Percentiles rank a stretch among this genome's conserved stretches.
Evolutionary conservation across 2,113 vertebrate genomes (phyloP).

Genomic region (Setophaga petechia): DNA sequence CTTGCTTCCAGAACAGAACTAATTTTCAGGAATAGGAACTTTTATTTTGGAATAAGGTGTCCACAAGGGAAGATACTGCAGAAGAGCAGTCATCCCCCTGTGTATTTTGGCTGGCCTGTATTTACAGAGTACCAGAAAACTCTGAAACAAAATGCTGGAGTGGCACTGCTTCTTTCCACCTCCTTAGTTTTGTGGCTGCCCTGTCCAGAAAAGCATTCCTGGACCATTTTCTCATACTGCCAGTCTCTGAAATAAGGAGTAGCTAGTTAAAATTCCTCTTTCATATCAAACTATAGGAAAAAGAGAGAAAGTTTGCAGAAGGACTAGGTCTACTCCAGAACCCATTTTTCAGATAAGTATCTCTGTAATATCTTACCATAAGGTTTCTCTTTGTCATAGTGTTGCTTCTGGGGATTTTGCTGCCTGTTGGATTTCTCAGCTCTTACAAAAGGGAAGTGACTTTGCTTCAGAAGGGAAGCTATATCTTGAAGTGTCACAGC

Average conservation of each 20-base stretch:
- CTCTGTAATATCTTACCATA: background rate
- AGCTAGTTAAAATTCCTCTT: background rate
- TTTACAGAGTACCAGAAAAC: background rate
- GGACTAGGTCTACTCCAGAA: background rate
- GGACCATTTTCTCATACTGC: background rate
- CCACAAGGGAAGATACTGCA: background rate
- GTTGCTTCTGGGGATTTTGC: background rate
- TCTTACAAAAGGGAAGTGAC: background rate
- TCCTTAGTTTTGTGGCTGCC: background rate
- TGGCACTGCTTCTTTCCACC: background rate
- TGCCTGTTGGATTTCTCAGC: background rate
- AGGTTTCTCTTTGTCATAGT: background rate
- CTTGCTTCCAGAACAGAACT: background rate
- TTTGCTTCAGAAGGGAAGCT: background rate
- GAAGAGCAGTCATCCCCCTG: background rate
- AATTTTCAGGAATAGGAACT: background rate
- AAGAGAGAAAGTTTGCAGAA: background rate
- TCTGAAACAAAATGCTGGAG: background rate
- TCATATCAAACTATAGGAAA: background rate
- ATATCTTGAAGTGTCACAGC: background rate
- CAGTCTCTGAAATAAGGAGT: background rate
- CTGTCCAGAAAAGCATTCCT: background rate
- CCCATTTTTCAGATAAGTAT: background rate
- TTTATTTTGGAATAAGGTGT: background rate
- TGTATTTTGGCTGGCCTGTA: background rate